Evolutionary conservation across 2,888 invertebrate species (phyloP).

Genomic region (Erebia ligea): DNA sequence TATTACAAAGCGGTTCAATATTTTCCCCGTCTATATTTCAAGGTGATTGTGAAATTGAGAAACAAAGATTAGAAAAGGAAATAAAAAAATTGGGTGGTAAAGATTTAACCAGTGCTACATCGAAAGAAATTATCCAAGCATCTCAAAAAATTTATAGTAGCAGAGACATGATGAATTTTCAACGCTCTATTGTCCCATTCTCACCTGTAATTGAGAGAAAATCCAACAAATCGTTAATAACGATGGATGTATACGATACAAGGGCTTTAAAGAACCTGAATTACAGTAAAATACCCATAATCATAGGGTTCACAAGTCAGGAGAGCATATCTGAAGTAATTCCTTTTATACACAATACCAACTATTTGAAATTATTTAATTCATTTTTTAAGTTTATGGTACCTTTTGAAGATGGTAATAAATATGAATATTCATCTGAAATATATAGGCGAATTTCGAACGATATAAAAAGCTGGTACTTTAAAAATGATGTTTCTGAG

Average conservation of each 20-base stretch:
- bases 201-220: conserved; percentile 60
- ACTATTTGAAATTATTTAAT: conserved; percentile 59
- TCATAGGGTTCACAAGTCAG: conserved; percentile 78
- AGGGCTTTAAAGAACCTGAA: conserved; percentile 35
- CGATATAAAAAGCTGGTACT: conserved; percentile 64
- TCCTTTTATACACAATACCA: conserved; percentile 67
- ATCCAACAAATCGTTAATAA: conserved; percentile 56
- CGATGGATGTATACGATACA: conserved; percentile 48
- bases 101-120: conserved; percentile 50
- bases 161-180: conserved; percentile 61
- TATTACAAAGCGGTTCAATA: conserved; percentile 72
- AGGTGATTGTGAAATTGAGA: conserved; percentile 55
- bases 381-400: conserved; percentile 68
- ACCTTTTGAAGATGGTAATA: conserved; percentile 66
- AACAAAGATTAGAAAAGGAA: conserved; percentile 52
- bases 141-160: conserved; percentile 63
- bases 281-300: conserved; percentile 57
- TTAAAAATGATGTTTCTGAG: conserved; percentile 56
- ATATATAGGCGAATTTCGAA: conserved; percentile 55
- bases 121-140: conserved; percentile 57
- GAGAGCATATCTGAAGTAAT: conserved; percentile 76
- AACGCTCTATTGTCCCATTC: conserved; percentile 70
- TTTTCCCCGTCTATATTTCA: conserved; percentile 69
- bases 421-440: conserved; percentile 55
- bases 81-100: conserved; percentile 50